Evolutionary conservation across 2,888 invertebrate genomes (phyloP).

Genomic region (Dendrolimus pini): DNA sequence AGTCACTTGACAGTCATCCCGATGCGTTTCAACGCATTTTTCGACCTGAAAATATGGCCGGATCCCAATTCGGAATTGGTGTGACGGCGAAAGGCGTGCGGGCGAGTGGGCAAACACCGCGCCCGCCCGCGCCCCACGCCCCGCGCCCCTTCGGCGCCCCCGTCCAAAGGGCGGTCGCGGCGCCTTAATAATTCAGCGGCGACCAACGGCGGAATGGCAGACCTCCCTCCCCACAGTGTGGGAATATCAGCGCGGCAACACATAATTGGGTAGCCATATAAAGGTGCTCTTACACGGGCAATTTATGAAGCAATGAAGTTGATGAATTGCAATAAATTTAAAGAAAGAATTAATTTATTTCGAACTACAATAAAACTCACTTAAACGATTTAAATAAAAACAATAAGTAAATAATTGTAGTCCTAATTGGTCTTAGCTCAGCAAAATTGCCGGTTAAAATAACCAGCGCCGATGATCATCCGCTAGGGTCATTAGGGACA

Average conservation of each 20-base stretch:
- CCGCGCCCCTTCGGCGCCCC: conserved; percentile 33
- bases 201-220: conserved; percentile 40
- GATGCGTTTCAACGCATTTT: background rate
- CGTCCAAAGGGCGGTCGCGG: conserved; percentile 63
- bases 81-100: conserved; percentile 62
- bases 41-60: conserved; percentile 25
- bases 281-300: too few relatives aligned
- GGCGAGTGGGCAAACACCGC: conserved; percentile 23
- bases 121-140: conserved; percentile 16
- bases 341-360: too few relatives aligned
- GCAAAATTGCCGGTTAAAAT: too few relatives aligned
- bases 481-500: too few relatives aligned
- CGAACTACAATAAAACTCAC: too few relatives aligned
- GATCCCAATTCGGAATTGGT: conserved; percentile 48
- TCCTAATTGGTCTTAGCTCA: too few relatives aligned
- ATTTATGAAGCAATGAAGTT: too few relatives aligned
- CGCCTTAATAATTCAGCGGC: conserved; percentile 59
- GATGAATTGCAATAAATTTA: too few relatives aligned
- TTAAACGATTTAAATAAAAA: too few relatives aligned
- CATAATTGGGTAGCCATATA: too few relatives aligned
- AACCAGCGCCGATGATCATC: too few relatives aligned
- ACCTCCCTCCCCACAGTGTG: background rate
- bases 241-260: background rate
- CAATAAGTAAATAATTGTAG: too few relatives aligned
- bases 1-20: conserved; percentile 11